Base-by-base conservation (phyloP, 2,888 invertebrate species). In the Phytoseiulus persimilis region DNA sequence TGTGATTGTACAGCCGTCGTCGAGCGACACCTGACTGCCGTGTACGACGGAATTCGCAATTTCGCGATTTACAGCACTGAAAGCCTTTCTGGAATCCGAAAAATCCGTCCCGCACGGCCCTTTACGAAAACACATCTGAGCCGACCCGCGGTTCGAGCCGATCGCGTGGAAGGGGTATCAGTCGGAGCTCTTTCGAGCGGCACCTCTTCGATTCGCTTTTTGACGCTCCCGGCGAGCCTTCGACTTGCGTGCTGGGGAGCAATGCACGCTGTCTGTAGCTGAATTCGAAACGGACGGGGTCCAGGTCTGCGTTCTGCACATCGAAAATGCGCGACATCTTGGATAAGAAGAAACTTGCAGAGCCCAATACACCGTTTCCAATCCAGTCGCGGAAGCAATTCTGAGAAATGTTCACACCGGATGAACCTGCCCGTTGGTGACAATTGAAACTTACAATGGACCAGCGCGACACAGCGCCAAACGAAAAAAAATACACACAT, bases 391-490 rank as follows among this genome's bases (percentile, higher is more conserved):
- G 65, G 65, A 65, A 65, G 65, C 65, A 65, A 65, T 65, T 65
- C 65, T 65, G 23, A 65, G 65, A 65, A 65, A 65, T 65, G 65
- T 65, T 65, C 65, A 65, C 65, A 65, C 65, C 65, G 65, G 65
- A 65, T 65, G 65, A 65, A 65, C 65, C 65, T 65, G 65, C 65
- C 65, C 65, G 65, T 65, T 65, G 65, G 65, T 65, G 65, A 65
- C 65, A 65, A 65, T 65, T 65, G 65, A 65, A 65, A 65, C 65
- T 28, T 65, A 65, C 65, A 65, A 65, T 65, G 5, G 65, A 65
- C 65, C 18, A 28, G 65, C 65, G 5, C 5, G 65, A 65, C 65
- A 65, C 65, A 28, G 65, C 65, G 18, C 9, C 65, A 65, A 65
- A 65, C 65, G 14, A 65, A 14, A 28, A 65, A 65, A 65, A 28